Evolutionary conservation across 2,113 vertebrate genomes (phyloP).

Genomic region (Nibea albiflora): DNA sequence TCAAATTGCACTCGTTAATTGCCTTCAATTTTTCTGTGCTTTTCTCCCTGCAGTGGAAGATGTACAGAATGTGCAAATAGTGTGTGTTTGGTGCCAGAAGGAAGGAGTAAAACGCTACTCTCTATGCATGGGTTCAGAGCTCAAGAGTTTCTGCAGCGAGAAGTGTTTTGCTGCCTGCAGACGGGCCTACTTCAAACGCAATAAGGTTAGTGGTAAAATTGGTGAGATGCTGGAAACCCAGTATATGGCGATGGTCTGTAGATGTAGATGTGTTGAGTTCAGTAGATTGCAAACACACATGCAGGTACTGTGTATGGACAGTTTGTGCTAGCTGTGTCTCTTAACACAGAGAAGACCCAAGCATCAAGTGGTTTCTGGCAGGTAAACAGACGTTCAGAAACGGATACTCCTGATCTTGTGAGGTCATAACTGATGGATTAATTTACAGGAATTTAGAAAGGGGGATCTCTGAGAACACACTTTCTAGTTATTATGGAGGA

Average conservation of each 20-base stretch:
- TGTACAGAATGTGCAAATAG: conserved; percentile 97
- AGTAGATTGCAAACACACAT: neutral
- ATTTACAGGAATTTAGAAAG: conserved; percentile 60
- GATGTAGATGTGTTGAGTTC: neutral
- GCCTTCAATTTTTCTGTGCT: neutral
- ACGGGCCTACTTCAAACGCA: conserved; percentile 99
- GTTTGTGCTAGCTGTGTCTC: conserved; percentile 14
- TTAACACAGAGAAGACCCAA: conserved; percentile 7
- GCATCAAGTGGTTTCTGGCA: conserved; percentile 49
- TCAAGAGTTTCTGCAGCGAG: conserved; percentile 99
- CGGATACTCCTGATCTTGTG: conserved; percentile 49
- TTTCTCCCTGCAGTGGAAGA: conserved; percentile 89
- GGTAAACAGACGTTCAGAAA: conserved; percentile 60
- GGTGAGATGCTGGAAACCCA: neutral
- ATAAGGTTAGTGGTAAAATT: conserved; percentile 89
- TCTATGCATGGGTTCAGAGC: conserved; percentile 98
- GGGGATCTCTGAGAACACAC: conserved; percentile 37
- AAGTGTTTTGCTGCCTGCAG: conserved; percentile 99
- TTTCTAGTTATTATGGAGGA: conserved; percentile 47
- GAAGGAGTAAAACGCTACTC: conserved; percentile 98
- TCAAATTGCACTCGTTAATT: neutral
- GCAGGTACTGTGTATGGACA: conserved; percentile 4
- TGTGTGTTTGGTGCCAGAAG: conserved; percentile 99
- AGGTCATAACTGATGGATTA: conserved; percentile 56
- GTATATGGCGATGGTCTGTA: no score